These are phyloP conservation scores for Mya arenaria DNA, from an alignment of 1,140 invertebrate species.

Conservation along the genomic window DNA sequence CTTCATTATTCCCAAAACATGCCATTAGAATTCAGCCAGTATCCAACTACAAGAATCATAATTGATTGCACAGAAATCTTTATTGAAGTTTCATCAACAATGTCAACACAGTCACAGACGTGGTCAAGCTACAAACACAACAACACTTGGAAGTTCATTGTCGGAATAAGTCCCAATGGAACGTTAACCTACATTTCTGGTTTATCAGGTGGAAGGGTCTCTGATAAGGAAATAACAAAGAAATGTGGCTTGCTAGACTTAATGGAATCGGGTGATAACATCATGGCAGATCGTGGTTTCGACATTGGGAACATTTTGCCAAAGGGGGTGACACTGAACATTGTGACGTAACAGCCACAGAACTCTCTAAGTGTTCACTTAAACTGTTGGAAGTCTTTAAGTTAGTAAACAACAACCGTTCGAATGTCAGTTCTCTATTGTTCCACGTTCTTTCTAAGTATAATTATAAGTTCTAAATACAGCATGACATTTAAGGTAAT, in stretches of 20 bases:
- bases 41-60: slow-evolving; percentile 41
- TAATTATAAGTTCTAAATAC: too few relatives aligned
- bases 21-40: slow-evolving; percentile 36
- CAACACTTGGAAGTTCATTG: slow-evolving; percentile 79
- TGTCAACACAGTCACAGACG: slow-evolving; percentile 22
- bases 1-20: slow-evolving; percentile 28
- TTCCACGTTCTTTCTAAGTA: too few relatives aligned
- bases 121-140: slow-evolving; percentile 77
- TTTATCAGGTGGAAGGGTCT: slow-evolving; percentile 75
- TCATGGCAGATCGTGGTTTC: slow-evolving; percentile 81
- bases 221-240: slow-evolving; percentile 75
- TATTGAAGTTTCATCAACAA: slow-evolving; percentile 30
- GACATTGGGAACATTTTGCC: slow-evolving; percentile 53
- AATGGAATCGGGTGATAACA: slow-evolving; percentile 76
- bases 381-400: too few relatives aligned
- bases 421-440: too few relatives aligned
- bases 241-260: slow-evolving; percentile 76
- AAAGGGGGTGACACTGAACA: slow-evolving; percentile 14
- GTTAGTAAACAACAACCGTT: too few relatives aligned
- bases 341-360: too few relatives aligned
- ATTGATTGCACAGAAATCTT: slow-evolving; percentile 61
- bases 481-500: too few relatives aligned
- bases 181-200: slow-evolving; percentile 77
- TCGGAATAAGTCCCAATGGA: slow-evolving; percentile 75
- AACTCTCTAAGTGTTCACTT: too few relatives aligned